These are phyloP conservation scores for Dryadula phaetusa DNA, from an alignment of 2,888 invertebrate genomes.

Conservation along the genomic window DNA sequence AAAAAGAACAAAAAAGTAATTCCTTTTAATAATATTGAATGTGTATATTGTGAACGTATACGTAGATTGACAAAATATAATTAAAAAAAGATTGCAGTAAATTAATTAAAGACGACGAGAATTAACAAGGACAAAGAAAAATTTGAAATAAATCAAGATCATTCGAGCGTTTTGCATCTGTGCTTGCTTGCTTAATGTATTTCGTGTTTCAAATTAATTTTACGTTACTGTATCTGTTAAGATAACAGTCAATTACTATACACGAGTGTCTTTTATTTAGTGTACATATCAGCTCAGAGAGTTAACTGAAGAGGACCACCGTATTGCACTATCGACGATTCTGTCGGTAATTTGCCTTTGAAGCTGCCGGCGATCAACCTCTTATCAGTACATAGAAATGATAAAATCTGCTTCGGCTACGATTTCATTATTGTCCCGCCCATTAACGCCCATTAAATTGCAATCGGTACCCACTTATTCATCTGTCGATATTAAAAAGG, in stretches of 20 bases:
- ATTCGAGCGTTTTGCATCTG: slow-evolving; percentile 6
- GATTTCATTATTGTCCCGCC: slow-evolving; percentile 81
- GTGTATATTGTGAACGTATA: too few relatives aligned
- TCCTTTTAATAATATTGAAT: too few relatives aligned
- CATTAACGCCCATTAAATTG: slow-evolving; percentile 81
- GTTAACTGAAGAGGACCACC: slow-evolving; percentile 54
- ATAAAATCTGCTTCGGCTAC: slow-evolving; percentile 74
- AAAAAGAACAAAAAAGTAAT: too few relatives aligned
- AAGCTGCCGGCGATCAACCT: slow-evolving; percentile 72
- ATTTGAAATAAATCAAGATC: slow-evolving; percentile 20
- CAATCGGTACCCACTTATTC: slow-evolving; percentile 82
- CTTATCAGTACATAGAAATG: slow-evolving; percentile 75
- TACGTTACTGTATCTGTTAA: slow-evolving; percentile 40
- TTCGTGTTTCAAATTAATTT: slow-evolving; percentile 37
- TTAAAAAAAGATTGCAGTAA: neutral
- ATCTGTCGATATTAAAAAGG: slow-evolving; percentile 64
- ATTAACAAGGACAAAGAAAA: too few relatives aligned
- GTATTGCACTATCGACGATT: slow-evolving; percentile 61
- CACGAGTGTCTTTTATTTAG: slow-evolving; percentile 41
- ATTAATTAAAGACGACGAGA: slow-evolving; percentile 5
- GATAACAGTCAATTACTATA: slow-evolving; percentile 45
- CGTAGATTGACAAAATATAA: neutral
- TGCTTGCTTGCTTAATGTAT: slow-evolving; percentile 34
- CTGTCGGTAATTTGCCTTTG: slow-evolving; percentile 81
- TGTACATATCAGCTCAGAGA: slow-evolving; percentile 41